Evolutionary conservation across 23 tunicate genomes (phyloP).

Genomic region (Trididemnum miniatum): DNA sequence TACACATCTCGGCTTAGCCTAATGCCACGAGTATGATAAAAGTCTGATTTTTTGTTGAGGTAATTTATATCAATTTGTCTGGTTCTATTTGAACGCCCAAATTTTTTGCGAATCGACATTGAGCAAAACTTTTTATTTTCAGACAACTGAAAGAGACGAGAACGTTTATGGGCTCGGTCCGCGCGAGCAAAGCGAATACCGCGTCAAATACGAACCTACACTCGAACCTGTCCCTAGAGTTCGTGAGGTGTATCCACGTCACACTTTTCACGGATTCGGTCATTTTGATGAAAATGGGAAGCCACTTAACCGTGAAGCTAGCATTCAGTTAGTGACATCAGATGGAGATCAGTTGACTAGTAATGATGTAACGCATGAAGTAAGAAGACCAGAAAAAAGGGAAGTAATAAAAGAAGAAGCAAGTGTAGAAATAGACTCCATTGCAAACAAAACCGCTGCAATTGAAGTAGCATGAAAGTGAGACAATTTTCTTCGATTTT

Average conservation of each 20-base stretch:
- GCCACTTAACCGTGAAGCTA: conserved; percentile 60
- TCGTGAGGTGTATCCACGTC: conserved; percentile 62
- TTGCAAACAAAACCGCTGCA: too few relatives aligned
- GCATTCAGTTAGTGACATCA: conserved; percentile 15
- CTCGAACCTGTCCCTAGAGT: conserved; percentile 2
- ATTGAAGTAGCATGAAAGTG: conserved; percentile 6
- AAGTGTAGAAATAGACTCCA: conserved; percentile 58
- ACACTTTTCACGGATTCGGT: conserved; percentile 53
- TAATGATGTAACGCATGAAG: neutral
- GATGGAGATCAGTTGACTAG: neutral
- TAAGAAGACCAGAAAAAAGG: conserved; percentile 1
- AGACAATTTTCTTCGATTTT: neutral
- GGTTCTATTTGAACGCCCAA: too few relatives aligned
- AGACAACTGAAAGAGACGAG: conserved; percentile 6
- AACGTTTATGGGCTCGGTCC: conserved; percentile 24
- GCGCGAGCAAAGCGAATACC: conserved; percentile 42
- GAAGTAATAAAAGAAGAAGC: conserved; percentile 28
- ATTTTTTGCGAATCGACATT: too few relatives aligned
- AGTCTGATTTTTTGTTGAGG: too few relatives aligned
- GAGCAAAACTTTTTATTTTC: too few relatives aligned
- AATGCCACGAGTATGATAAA: too few relatives aligned
- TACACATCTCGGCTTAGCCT: too few relatives aligned
- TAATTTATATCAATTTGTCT: too few relatives aligned
- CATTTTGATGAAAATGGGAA: conserved; percentile 41
- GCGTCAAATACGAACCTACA: conserved; percentile 31